Base-by-base conservation (phyloP, 2,888 invertebrate species). In the Rhogogaster chlorosoma region DNA sequence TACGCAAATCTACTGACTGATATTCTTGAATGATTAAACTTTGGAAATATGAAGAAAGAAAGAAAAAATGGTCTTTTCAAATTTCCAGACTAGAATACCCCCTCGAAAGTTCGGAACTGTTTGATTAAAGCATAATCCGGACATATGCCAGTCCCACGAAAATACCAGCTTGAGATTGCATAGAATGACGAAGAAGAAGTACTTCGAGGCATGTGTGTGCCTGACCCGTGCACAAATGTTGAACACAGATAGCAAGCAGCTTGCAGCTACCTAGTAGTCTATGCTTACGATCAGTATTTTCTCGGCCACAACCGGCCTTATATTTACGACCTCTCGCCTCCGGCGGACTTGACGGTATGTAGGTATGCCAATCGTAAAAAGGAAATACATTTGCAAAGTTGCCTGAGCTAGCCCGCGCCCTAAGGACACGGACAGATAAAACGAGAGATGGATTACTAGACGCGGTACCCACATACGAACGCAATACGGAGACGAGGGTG, bases 301-400 rank as follows among this genome's bases (percentile, higher is more conserved):
- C 77, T 53, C 32, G 29, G 49, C 77, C 32, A 49, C 77, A 77
- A 77, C 77, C 45, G 49, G 18, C 32, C 53, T 77, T 77, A 77
- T 77, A 77, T 77, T 77, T 53, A 77, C 53, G 49, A 77, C 53
- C 77, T 77, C 49, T 77, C 77, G 49, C 32, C 77, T 77, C 2
- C 45, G 29, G 77, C 77, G 22, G 22, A 45, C 45, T 45, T 42
- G 42, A 73, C 42, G 71, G 71, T 73, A 73, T 73, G 71, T 42
- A 42, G 71, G 38, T 42, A 73, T 42, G 71, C 36, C 12, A 42
- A n/a, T 73, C 71, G 71, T 73, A 38, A 73, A 73, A 42, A 73
- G 38, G 38, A 73, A 42, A 73, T 73, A 42, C 71, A 73, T 73
- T 73, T 73, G 71, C 71, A 73, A 73, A 73, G 71, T 73, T 38